Conservation (phyloP, 2,888 invertebrate genomes). For the Ariolimax columbianus region DNA sequence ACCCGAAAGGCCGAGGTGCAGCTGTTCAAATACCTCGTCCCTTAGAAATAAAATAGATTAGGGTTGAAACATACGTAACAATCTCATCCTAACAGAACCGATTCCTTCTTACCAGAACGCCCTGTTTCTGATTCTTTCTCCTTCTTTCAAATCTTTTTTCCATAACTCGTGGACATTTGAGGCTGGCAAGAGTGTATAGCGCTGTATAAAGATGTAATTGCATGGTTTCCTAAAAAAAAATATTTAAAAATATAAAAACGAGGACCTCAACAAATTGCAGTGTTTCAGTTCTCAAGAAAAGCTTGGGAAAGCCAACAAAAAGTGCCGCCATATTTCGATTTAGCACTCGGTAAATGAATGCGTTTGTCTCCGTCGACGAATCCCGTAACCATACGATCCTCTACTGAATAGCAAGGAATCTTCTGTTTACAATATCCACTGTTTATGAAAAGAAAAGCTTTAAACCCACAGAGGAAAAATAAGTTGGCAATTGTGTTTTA, state of each 20-base stretch:
- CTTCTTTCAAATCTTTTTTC: not conserved
- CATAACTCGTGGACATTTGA: not conserved
- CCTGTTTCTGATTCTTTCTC: too few species aligned
- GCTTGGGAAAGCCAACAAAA: not conserved
- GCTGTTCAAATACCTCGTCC: constrained; percentile 16
- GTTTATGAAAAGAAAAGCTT: not conserved
- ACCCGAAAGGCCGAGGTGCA: not conserved
- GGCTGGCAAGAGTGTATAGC: not conserved
- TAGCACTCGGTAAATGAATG: not conserved
- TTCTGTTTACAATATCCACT: not conserved
- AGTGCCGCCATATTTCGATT: too few species aligned
- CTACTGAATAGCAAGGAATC: not conserved
- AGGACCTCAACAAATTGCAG: not conserved
- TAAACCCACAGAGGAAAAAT: not conserved
- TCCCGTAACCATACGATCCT: not conserved
- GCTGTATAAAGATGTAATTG: not conserved
- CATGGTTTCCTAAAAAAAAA: not conserved
- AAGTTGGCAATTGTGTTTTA: not conserved
- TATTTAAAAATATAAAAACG: too few species aligned
- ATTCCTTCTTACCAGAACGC: too few species aligned
- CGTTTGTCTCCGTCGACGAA: not conserved
- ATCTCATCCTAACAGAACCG: too few species aligned
- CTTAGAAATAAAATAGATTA: constrained; percentile 15
- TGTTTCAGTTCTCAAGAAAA: not conserved
- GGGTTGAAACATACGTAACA: not conserved